These are phyloP conservation scores for Lampris incognitus DNA, from an alignment of 2,113 vertebrate species.

Conservation along the genomic window DNA sequence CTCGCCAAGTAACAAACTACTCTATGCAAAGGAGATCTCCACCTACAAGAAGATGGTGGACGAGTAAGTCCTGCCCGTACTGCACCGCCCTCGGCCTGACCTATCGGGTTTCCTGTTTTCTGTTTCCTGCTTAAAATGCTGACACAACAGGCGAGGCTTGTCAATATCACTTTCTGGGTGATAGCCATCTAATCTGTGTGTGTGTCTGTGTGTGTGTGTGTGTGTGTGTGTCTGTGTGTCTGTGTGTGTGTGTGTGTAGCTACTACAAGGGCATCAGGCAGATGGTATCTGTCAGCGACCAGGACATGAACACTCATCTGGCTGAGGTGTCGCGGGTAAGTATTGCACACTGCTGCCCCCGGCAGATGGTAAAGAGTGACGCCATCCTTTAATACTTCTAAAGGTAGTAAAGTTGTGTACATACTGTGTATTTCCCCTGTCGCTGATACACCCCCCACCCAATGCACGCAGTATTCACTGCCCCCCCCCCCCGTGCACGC, in stretches of 20 bases:
- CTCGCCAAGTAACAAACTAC: conserved; percentile 98
- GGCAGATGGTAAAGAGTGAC: conserved; percentile 2
- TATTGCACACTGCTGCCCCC: conserved; percentile 32
- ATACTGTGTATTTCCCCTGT: neutral
- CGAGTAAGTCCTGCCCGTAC: conserved; percentile 87
- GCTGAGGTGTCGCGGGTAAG: conserved; percentile 98
- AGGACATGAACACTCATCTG: conserved; percentile 99
- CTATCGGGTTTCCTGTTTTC: neutral
- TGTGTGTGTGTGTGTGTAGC: conserved; percentile 74
- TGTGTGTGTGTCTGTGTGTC: conserved; percentile 18
- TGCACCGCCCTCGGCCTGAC: neutral
- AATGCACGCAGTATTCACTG: too few relatives aligned
- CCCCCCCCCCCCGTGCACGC: too few relatives aligned
- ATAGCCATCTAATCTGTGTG: conserved; percentile 8
- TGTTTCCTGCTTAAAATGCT: conserved; percentile 20
- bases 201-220: conserved; percentile 7
- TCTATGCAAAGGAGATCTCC: conserved; percentile 98
- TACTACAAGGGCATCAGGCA: conserved; percentile 97
- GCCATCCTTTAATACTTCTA: neutral
- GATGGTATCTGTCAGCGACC: conserved; percentile 97
- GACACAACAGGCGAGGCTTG: neutral
- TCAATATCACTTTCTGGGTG: conserved; percentile 6
- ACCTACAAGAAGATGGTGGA: conserved; percentile 99
- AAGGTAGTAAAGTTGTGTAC: neutral
- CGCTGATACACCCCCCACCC: too few relatives aligned